Conservation (phyloP, 1,140 invertebrate genomes). For the Himalopsyche phryganea region DNA sequence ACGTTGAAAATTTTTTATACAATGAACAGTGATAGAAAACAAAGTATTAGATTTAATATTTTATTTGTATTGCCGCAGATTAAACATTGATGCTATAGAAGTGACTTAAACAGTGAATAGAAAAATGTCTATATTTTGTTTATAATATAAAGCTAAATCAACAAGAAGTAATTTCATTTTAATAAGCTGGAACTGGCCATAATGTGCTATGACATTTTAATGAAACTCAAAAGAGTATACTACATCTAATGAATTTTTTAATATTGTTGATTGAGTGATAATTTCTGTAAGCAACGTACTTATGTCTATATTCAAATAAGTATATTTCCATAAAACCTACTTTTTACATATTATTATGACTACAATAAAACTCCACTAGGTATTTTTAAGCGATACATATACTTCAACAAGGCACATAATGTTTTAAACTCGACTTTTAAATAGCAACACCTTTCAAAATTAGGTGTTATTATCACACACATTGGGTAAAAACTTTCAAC, state of each 20-base stretch:
- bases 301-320: slow-evolving; percentile 15
- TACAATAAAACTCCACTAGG: slow-evolving; percentile 23
- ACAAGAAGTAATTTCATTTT: neutral
- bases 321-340: slow-evolving; percentile 14
- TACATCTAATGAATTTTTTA: neutral
- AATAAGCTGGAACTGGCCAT: slow-evolving; percentile 7
- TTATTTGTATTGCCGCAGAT: no score
- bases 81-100: no score
- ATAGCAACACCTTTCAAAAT: slow-evolving; percentile 25
- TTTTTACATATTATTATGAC: slow-evolving; percentile 20
- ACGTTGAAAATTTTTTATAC: no score
- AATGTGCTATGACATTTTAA: neutral
- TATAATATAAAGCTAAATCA: no score
- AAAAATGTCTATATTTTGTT: no score
- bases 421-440: slow-evolving; percentile 34
- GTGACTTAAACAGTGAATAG: no score
- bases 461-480: slow-evolving; percentile 23
- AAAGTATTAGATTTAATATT: no score
- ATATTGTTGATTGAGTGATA: neutral
- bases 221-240: neutral
- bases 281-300: slow-evolving; percentile 4
- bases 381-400: slow-evolving; percentile 30
- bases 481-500: slow-evolving; percentile 24
- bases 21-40: no score
- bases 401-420: slow-evolving; percentile 34